These are phyloP conservation scores for Varecia variegata DNA, from an alignment of 2,797 vertebrate genomes.

Conservation along the genomic window DNA sequence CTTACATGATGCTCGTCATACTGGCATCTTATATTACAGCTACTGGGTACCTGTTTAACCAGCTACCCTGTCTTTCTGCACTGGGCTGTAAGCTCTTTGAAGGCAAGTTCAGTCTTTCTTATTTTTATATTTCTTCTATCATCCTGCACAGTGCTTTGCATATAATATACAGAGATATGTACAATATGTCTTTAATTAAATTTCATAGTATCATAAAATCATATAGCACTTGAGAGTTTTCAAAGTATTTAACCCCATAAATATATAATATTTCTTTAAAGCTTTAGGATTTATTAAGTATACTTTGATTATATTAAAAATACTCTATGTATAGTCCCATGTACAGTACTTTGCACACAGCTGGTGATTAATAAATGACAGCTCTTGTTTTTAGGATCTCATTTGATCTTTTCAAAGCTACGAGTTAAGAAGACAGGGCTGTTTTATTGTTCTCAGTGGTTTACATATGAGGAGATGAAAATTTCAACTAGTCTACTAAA, in stretches of 20 bases:
- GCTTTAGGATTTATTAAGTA: not conserved
- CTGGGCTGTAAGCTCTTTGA: not conserved
- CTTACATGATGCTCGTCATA: not conserved
- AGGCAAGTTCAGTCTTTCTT: not conserved
- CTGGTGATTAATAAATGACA: not conserved
- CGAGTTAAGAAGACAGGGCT: not conserved
- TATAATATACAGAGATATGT: not conserved
- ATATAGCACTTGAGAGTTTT: not conserved
- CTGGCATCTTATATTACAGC: not conserved
- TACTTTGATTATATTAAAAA: not conserved
- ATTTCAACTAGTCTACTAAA: not conserved
- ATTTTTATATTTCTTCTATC: not conserved
- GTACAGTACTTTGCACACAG: not conserved
- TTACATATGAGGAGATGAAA: not conserved
- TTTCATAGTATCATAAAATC: not conserved
- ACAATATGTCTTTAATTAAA: not conserved
- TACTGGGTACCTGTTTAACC: not conserved
- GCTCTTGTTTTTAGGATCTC: not conserved
- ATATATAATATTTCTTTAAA: not conserved
- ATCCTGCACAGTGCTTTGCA: not conserved
- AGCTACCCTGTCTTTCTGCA: not conserved
- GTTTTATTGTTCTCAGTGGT: not conserved
- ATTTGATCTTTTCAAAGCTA: conserved; percentile 11
- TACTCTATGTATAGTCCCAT: not conserved
- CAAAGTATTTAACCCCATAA: not conserved